phyloP scores from a whole-genome alignment of 2,113 vertebrate genomes.

The Manacus vitellinus region DNA sequence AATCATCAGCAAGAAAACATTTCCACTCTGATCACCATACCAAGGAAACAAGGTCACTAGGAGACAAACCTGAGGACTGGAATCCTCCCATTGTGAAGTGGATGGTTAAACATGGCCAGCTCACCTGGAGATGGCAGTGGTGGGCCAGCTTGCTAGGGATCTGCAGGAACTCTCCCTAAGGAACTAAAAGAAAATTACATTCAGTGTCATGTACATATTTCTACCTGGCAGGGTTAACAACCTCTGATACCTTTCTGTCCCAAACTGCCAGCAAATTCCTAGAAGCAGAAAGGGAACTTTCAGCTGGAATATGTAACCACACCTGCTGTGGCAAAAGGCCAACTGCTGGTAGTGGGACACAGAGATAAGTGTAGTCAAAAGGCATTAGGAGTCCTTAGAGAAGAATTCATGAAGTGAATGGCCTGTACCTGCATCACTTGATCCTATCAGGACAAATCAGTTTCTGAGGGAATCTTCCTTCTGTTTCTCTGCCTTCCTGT shows the following conservation, averaged over 20 bases:
- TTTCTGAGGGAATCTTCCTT: background rate
- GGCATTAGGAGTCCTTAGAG: background rate
- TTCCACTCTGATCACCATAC: background rate
- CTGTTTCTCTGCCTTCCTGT: background rate
- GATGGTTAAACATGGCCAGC: background rate
- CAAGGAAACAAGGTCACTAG: background rate
- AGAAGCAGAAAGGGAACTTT: background rate
- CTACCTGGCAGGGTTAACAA: background rate
- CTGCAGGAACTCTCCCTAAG: background rate
- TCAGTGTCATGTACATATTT: background rate
- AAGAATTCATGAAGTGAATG: background rate
- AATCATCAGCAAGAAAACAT: background rate
- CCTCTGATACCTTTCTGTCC: background rate
- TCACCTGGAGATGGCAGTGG: background rate
- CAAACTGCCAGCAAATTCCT: background rate
- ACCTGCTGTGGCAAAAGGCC: background rate
- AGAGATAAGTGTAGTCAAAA: background rate
- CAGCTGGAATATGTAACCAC: fast-evolving
- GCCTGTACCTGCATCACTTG: background rate
- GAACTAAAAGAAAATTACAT: background rate
- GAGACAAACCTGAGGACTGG: background rate
- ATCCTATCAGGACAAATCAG: background rate
- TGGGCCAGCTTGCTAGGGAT: background rate
- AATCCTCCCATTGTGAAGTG: background rate
- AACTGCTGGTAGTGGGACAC: background rate